phyloP scores from a whole-genome alignment of 64 coral and sea anemone genomes.

The Pachyseris speciosa region DNA sequence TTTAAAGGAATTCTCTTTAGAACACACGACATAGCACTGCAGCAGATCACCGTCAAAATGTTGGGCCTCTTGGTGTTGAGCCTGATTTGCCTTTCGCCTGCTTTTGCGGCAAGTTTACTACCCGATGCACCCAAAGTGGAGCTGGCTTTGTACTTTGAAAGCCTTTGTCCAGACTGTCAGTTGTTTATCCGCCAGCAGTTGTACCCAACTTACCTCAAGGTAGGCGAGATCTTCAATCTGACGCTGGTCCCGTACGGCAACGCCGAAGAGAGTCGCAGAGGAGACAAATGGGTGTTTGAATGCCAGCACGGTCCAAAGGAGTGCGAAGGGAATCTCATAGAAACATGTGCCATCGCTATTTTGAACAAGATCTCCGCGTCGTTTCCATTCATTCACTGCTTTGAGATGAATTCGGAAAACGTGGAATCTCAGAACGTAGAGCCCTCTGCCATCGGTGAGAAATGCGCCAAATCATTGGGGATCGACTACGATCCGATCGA shows the following conservation, averaged over 20 bases:
- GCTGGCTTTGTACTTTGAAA: constrained; percentile 72
- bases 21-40: too few species aligned
- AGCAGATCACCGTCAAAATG: constrained; percentile 17
- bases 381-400: constrained; percentile 80
- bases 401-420: constrained; percentile 23
- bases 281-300: constrained; percentile 71
- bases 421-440: not conserved
- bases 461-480: constrained; percentile 47
- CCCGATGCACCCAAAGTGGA: constrained; percentile 48
- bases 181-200: constrained; percentile 57
- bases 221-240: constrained; percentile 68
- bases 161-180: constrained; percentile 71
- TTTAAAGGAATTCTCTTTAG: too few species aligned
- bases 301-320: constrained; percentile 82
- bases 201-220: constrained; percentile 68
- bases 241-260: constrained; percentile 80
- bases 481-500: constrained; percentile 74
- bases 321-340: constrained; percentile 80
- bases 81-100: not conserved
- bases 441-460: constrained; percentile 14
- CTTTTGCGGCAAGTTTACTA: not conserved
- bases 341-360: constrained; percentile 67
- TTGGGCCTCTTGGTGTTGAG: not conserved
- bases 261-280: constrained; percentile 29
- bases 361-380: constrained; percentile 54